Evolutionary conservation across 37 sponge, comb jelly and placozoan species (phyloP).

Genomic region (Cliona cf. orientalis): DNA sequence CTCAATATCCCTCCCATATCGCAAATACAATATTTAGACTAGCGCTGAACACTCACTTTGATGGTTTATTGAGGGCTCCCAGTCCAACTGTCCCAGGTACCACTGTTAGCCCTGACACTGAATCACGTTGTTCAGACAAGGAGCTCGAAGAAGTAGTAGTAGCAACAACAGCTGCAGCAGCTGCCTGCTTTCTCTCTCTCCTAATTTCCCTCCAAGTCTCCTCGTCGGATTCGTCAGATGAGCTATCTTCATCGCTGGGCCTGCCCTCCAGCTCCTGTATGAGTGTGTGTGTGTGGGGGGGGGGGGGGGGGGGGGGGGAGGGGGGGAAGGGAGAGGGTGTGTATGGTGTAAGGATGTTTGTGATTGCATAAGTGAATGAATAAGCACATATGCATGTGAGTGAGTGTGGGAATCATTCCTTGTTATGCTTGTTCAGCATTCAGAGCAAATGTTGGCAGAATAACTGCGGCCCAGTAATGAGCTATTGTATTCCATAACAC

Average conservation of each 20-base stretch:
- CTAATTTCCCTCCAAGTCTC: slow-evolving; percentile 21
- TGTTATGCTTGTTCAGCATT: too few relatives aligned
- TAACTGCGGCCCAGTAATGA: too few relatives aligned
- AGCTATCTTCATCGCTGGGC: slow-evolving; percentile 30
- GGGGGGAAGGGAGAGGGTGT: not conserved
- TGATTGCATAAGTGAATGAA: too few relatives aligned
- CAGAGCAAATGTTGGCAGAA: too few relatives aligned
- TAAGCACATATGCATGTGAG: too few relatives aligned
- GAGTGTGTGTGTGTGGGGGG: too few relatives aligned
- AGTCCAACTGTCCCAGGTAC: not conserved
- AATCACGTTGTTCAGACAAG: not conserved
- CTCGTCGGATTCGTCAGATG: slow-evolving; percentile 52
- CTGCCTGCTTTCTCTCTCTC: slow-evolving; percentile 8
- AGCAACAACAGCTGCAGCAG: not conserved
- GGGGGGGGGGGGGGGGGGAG: too few relatives aligned
- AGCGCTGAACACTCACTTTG: slow-evolving; percentile 6
- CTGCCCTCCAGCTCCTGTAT: slow-evolving; percentile 30
- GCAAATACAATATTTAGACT: too few relatives aligned
- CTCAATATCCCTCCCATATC: not conserved
- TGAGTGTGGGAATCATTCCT: too few relatives aligned
- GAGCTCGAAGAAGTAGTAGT: not conserved
- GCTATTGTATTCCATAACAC: too few relatives aligned
- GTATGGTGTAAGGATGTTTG: not conserved
- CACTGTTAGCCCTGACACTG: not conserved
- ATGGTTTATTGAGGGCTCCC: not conserved